Conservation (phyloP, 2,888 invertebrate genomes). For the Coelinius sp. region DNA sequence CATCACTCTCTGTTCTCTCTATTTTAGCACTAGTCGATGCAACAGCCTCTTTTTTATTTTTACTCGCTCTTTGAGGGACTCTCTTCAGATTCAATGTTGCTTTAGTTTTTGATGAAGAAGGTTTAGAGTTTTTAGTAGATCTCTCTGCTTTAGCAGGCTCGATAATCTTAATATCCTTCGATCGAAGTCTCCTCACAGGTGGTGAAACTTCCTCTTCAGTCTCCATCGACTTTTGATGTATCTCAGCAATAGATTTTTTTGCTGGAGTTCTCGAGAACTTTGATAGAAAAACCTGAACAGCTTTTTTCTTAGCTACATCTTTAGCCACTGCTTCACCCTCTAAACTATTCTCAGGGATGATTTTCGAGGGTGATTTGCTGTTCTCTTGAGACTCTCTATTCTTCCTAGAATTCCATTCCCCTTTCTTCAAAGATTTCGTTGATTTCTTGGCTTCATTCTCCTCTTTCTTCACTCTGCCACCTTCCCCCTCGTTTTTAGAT, state of each 20-base stretch:
- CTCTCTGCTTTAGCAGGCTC: slow-evolving; percentile 63
- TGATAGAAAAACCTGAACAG: slow-evolving; percentile 54
- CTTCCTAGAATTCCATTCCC: slow-evolving; percentile 33
- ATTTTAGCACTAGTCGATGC: slow-evolving; percentile 31
- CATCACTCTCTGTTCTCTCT: slow-evolving; percentile 24
- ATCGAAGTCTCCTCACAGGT: slow-evolving; percentile 68
- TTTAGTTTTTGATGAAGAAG: slow-evolving; percentile 34
- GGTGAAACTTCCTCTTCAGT: slow-evolving; percentile 65
- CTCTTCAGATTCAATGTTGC: slow-evolving; percentile 2
- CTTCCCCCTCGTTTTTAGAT: slow-evolving; percentile 42
- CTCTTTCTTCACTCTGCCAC: not conserved
- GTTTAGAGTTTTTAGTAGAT: not conserved
- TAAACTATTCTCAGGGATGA: slow-evolving; percentile 54
- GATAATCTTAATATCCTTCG: slow-evolving; percentile 69
- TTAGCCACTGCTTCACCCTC: slow-evolving; percentile 49
- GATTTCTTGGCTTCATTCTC: slow-evolving; percentile 12
- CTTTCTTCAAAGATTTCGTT: slow-evolving; percentile 25
- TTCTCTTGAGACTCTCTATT: slow-evolving; percentile 46
- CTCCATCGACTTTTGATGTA: slow-evolving; percentile 69
- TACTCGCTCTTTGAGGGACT: slow-evolving; percentile 48
- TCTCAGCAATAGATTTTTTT: slow-evolving; percentile 44
- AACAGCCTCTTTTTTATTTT: slow-evolving; percentile 53
- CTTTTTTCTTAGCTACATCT: slow-evolving; percentile 58
- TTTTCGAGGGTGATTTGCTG: slow-evolving; percentile 42
- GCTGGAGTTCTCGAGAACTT: slow-evolving; percentile 41